Conservation (phyloP, 2,888 invertebrate species). For the Apeira syringaria region DNA sequence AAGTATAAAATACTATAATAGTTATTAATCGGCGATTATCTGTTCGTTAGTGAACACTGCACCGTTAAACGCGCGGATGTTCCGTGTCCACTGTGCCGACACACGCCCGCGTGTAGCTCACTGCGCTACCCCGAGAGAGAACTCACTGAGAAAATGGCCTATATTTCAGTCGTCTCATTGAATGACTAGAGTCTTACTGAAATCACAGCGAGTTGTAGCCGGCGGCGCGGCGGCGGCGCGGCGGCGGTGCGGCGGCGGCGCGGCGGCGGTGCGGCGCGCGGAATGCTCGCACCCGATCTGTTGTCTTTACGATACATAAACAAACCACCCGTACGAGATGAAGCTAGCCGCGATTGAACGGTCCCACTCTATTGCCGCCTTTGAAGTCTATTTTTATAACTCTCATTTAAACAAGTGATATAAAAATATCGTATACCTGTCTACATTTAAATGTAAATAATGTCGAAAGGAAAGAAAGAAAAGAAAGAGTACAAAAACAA, state of each 20-base stretch:
- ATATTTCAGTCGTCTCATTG: conserved; percentile 57
- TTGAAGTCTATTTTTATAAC: conserved; percentile 10
- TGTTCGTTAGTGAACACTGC: conserved; percentile 53
- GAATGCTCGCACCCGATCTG: conserved; percentile 72
- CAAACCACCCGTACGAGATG: conserved; percentile 74
- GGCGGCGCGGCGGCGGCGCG: conserved; percentile 52
- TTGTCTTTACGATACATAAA: conserved; percentile 81
- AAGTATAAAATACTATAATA: conserved; percentile 23
- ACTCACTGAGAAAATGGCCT: conserved; percentile 37
- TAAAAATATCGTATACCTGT: not conserved
- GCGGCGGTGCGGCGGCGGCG: conserved; percentile 56
- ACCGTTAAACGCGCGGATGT: conserved; percentile 43
- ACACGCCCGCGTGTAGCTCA: conserved; percentile 15
- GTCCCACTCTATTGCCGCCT: conserved; percentile 9
- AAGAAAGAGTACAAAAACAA: conserved; percentile 46
- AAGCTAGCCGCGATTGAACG: conserved; percentile 61
- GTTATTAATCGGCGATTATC: conserved; percentile 32
- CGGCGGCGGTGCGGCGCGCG: conserved; percentile 54
- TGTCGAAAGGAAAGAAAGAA: conserved; percentile 25
- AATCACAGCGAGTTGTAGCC: too few relatives aligned
- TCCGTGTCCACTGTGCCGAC: conserved; percentile 12
- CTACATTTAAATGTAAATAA: not conserved
- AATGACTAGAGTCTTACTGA: conserved; percentile 61
- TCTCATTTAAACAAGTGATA: conserved; percentile 7
- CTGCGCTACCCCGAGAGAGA: conserved; percentile 19